These are phyloP conservation scores for Hypercompe scribonia DNA, from an alignment of 2,888 invertebrate genomes.

Conservation along the genomic window DNA sequence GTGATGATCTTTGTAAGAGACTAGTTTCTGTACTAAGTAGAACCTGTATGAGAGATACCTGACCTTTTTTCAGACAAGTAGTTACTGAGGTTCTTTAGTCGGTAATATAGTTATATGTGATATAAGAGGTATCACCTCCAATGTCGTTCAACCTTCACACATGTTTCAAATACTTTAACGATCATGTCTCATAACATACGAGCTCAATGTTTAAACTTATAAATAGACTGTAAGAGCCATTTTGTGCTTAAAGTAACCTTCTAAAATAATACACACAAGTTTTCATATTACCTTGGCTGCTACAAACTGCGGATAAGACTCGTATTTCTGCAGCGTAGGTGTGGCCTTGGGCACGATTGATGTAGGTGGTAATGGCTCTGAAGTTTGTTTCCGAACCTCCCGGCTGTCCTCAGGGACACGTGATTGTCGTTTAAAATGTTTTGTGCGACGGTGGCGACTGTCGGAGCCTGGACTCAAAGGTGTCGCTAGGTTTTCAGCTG, in stretches of 20 bases:
- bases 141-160: no score
- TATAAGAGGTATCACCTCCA: no score
- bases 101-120: no score
- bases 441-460: constrained; percentile 62
- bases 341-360: constrained; percentile 34
- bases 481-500: constrained; percentile 4
- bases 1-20: no score
- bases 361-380: constrained; percentile 65
- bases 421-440: constrained; percentile 71
- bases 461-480: constrained; percentile 27
- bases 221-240: no score
- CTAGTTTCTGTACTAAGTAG: no score
- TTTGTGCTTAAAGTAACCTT: background rate
- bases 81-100: no score
- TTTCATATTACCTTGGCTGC: constrained; percentile 58
- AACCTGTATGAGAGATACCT: no score
- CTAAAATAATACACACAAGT: background rate
- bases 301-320: constrained; percentile 76
- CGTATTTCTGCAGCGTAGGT: constrained; percentile 70
- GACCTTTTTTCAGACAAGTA: no score
- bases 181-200: no score
- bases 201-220: no score
- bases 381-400: constrained; percentile 66
- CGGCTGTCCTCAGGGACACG: constrained; percentile 67
- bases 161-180: no score